Evolutionary conservation across 2,797 vertebrate genomes (phyloP), one percentile per base, ranked within the genome.

Genomic region (Craterocephalus amniculus): DNA sequence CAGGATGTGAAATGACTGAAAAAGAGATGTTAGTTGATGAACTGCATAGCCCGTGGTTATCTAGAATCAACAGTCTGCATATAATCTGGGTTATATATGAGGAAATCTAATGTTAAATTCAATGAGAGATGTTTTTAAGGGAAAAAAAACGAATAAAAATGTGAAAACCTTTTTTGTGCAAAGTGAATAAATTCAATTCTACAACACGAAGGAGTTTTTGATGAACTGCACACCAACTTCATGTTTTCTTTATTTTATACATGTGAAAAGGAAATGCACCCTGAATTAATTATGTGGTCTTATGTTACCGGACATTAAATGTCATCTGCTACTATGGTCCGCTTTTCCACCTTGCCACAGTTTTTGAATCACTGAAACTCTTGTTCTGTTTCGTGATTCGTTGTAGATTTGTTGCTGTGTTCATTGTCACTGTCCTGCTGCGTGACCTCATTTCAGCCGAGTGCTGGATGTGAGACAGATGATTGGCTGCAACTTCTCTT

Each of bases 121-220:
- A 78, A 59, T 63, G 52, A 63, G 70, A 64, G 56, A 74, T 63
- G 61, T 83, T 88, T 83, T 74, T 70, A 56, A 72, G 72, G 6
- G 31, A 43, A 35, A 27, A 60, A n/a, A 48, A 55, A 60, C 55
- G 20, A 56, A 63, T 45, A 77, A 60, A 89, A 90, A 88, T 88
- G 88, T 90, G 83, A 87, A 90, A 85, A 76, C 79, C 31, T 51
- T 51, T 84, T 87, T 73, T 91, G 86, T 89, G 89, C 66, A 84
- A 81, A 82, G 67, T 80, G 59, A 92, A 91, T 91, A 91, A 90
- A 91, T 58, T 62, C 72, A 88, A 86, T 88, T 77, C 72, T 85
- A 83, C 79, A 86, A 76, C 70, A 82, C 57, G 58, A 61, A 70
- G 63, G 59, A 71, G 66, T 83, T 88, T 83, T 91, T 85, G 85